These are phyloP conservation scores for Channa striata DNA, from an alignment of 2,797 vertebrate genomes.

Conservation along the genomic window DNA sequence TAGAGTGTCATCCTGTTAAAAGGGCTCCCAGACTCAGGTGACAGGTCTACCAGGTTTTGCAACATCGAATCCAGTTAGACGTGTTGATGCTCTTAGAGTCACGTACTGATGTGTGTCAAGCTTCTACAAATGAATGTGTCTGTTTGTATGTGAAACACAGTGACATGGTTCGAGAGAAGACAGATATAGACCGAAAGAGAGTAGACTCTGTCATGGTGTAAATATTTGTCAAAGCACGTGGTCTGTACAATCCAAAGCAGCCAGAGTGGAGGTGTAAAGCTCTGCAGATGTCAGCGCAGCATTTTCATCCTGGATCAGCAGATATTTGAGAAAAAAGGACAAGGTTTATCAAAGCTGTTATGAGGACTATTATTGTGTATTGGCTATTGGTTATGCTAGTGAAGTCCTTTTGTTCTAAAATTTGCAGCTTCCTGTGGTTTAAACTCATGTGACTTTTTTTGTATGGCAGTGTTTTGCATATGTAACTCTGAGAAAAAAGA, in stretches of 20 bases:
- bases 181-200: slow-evolving; percentile 21
- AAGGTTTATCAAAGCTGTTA: slow-evolving; percentile 1
- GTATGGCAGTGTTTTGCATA: slow-evolving; percentile 8
- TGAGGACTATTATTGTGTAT: background rate
- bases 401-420: slow-evolving; percentile 4
- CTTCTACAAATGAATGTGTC: slow-evolving; percentile 17
- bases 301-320: background rate
- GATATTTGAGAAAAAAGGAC: background rate
- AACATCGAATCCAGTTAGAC: slow-evolving; percentile 62
- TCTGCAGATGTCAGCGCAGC: slow-evolving; percentile 50
- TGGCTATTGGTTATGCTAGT: background rate
- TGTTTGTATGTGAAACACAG: slow-evolving; percentile 25
- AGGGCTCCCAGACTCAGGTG: slow-evolving; percentile 53
- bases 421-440: slow-evolving; percentile 24
- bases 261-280: slow-evolving; percentile 34
- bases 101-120: slow-evolving; percentile 38
- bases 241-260: slow-evolving; percentile 40
- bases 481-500: slow-evolving; percentile 64
- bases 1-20: slow-evolving; percentile 61
- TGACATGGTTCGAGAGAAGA: slow-evolving; percentile 20
- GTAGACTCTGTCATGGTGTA: slow-evolving; percentile 52
- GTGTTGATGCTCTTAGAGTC: slow-evolving; percentile 62
- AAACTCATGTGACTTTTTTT: slow-evolving; percentile 45
- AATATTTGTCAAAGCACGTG: slow-evolving; percentile 80
- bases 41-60: slow-evolving; percentile 69